Evolutionary conservation across 30 jellyfish, hydroid and myxozoan species (phyloP).

Genomic region (Morbakka virulenta): DNA sequence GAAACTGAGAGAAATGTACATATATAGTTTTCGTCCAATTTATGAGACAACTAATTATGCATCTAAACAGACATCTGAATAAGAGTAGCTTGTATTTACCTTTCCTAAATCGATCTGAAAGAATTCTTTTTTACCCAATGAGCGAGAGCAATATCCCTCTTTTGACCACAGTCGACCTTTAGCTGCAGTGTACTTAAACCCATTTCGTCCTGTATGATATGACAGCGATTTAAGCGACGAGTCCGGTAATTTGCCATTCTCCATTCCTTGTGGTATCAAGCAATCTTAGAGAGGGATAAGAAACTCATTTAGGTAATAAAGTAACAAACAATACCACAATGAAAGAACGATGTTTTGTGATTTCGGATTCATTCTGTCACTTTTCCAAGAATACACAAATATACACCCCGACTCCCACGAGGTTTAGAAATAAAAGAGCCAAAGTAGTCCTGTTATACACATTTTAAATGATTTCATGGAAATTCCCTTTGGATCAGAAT

Average conservation of each 20-base stretch:
- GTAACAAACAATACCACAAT: not conserved
- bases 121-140: conserved; percentile 19
- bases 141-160: conserved; percentile 7
- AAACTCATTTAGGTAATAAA: not conserved
- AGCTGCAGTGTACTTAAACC: conserved; percentile 15
- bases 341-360: not conserved
- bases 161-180: conserved; percentile 17
- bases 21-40: too few species aligned
- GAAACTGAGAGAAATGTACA: too few species aligned
- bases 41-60: too few species aligned
- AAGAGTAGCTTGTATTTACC: conserved; percentile 15
- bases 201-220: not conserved
- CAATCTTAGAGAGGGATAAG: conserved; percentile 34
- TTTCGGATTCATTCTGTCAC: not conserved
- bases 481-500: too few species aligned
- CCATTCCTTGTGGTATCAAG: conserved; percentile 60
- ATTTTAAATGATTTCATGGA: too few species aligned
- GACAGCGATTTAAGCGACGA: conserved; percentile 61
- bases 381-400: too few species aligned
- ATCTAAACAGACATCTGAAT: too few species aligned
- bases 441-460: too few species aligned
- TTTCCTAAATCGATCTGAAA: conserved; percentile 63
- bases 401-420: too few species aligned
- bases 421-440: too few species aligned
- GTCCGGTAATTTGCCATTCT: conserved; percentile 41